Conservation (phyloP, 2,888 invertebrate species). For the Heliconius sara region DNA sequence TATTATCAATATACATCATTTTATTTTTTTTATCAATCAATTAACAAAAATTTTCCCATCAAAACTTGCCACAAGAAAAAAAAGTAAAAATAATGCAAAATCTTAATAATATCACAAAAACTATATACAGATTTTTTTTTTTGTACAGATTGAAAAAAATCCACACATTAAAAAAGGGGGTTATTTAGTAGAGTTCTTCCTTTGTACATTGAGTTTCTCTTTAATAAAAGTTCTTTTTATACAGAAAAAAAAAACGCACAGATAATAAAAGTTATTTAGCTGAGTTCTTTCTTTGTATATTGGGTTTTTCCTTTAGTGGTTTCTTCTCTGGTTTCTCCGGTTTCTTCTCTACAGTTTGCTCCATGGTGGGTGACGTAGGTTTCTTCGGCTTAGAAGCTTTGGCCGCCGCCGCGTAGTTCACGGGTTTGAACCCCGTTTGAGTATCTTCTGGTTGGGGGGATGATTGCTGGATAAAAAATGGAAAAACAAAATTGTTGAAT, state of each 20-base stretch:
- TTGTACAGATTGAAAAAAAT: not conserved
- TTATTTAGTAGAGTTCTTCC: not conserved
- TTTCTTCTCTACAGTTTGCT: constrained; percentile 48
- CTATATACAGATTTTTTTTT: constrained; percentile 29
- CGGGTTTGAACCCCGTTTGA: constrained; percentile 65
- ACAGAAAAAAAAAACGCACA: not conserved
- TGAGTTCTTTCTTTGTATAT: constrained; percentile 69
- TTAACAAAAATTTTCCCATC: constrained; percentile 30
- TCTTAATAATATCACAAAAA: constrained; percentile 41
- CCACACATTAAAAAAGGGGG: too few species aligned
- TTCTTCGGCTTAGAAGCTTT: constrained; percentile 75
- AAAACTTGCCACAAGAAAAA: constrained; percentile 31
- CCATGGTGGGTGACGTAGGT: constrained; percentile 54
- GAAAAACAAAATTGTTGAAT: not conserved
- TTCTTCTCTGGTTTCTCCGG: constrained; percentile 49
- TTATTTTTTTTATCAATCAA: constrained; percentile 14
- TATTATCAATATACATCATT: constrained; percentile 36
- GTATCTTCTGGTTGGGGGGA: constrained; percentile 53
- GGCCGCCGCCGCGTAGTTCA: constrained; percentile 80
- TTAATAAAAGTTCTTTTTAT: not conserved
- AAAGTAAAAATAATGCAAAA: constrained; percentile 22
- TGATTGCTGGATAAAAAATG: constrained; percentile 44
- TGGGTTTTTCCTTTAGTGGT: constrained; percentile 46
- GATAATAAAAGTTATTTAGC: constrained; percentile 58
- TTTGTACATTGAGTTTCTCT: not conserved